Conservation (phyloP, 1,140 invertebrate species). For the Lethrus apterus region DNA sequence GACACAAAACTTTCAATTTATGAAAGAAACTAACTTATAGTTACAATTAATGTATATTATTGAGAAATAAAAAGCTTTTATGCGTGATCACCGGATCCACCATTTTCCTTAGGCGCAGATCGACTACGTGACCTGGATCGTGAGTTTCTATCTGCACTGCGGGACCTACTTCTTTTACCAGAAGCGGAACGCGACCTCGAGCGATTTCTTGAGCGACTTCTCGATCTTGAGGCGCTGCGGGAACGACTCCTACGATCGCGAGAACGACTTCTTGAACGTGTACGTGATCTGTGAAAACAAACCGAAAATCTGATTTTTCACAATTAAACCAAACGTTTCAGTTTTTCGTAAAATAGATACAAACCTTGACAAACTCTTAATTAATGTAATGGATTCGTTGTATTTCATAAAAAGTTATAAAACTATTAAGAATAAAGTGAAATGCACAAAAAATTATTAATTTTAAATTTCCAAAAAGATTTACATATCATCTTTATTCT, state of each 20-base stretch:
- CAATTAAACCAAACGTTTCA: neutral
- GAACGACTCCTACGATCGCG: conserved; percentile 38
- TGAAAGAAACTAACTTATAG: too few species aligned
- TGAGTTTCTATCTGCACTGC: conserved; percentile 25
- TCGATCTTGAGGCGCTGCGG: conserved; percentile 38
- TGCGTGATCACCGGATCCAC: conserved; percentile 18
- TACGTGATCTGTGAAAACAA: conserved; percentile 45
- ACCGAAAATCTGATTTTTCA: conserved; percentile 15
- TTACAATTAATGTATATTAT: too few species aligned
- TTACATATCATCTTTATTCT: too few species aligned
- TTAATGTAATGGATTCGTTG: neutral
- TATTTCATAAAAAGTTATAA: neutral
- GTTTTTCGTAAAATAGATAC: conserved; percentile 9
- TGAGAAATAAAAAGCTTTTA: neutral
- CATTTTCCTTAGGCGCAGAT: conserved; percentile 34
- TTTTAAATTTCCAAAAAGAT: too few species aligned
- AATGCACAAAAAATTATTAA: conserved; percentile 2
- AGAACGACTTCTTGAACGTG: conserved; percentile 43
- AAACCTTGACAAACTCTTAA: neutral
- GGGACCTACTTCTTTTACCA: conserved; percentile 35
- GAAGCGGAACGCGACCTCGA: conserved; percentile 36
- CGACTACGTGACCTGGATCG: conserved; percentile 32
- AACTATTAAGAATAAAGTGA: neutral
- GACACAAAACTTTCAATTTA: too few species aligned
- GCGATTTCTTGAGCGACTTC: conserved; percentile 38